These are phyloP conservation scores for Ptychodera flava DNA, from an alignment of 35 echinoderm and acorn worm genomes.

Conservation along the genomic window DNA sequence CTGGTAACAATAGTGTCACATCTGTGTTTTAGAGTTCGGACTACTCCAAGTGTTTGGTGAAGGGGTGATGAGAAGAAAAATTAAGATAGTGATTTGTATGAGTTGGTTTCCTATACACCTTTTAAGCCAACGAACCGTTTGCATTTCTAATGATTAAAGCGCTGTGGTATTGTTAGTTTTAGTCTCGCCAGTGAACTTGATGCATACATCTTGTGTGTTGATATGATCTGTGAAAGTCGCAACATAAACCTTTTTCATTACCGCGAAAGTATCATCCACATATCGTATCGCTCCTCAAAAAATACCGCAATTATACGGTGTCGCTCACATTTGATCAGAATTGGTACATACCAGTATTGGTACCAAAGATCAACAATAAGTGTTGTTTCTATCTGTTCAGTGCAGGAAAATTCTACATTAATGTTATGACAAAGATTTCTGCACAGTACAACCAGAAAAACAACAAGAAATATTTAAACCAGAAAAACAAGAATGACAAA, in stretches of 20 bases:
- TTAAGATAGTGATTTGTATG: slow-evolving; percentile 31
- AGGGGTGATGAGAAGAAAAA: slow-evolving; percentile 19
- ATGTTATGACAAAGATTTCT: no score
- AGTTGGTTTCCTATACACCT: slow-evolving; percentile 32
- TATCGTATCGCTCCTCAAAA: no score
- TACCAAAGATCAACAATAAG: no score
- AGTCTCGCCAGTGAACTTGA: slow-evolving; percentile 22
- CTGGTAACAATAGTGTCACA: neutral
- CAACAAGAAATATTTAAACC: no score
- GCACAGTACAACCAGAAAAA: no score
- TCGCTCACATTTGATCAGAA: no score
- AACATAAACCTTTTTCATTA: slow-evolving; percentile 12
- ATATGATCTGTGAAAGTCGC: slow-evolving; percentile 28
- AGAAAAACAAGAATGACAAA: no score
- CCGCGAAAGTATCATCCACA: slow-evolving; percentile 29
- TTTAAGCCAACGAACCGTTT: slow-evolving; percentile 10
- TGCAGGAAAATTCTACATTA: no score
- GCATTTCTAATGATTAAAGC: neutral
- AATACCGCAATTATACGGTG: no score
- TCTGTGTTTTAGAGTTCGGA: slow-evolving; percentile 12
- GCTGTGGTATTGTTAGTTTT: slow-evolving; percentile 8
- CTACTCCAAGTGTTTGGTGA: slow-evolving; percentile 9
- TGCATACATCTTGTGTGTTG: slow-evolving; percentile 6
- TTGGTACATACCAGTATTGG: no score
- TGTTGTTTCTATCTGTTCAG: no score